Evolutionary conservation across 1,140 invertebrate genomes (phyloP).

Genomic region (Periplaneta americana): DNA sequence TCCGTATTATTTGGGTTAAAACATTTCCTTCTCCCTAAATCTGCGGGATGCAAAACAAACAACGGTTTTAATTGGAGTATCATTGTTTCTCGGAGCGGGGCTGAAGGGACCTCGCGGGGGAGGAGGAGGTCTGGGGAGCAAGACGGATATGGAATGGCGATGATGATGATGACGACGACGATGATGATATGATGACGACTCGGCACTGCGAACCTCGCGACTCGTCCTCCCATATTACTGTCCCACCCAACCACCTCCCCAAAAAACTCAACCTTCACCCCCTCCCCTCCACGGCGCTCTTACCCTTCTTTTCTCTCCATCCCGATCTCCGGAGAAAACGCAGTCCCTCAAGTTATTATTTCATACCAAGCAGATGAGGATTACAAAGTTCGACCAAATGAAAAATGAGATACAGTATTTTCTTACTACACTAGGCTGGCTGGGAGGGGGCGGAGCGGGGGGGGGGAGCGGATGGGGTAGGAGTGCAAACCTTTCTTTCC

Average conservation of each 20-base stretch:
- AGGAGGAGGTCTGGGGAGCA: not conserved
- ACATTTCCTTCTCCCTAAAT: not conserved
- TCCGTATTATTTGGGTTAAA: not conserved
- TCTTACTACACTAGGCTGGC: slow-evolving; percentile 14
- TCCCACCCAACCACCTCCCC: not conserved
- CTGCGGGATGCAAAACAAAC: slow-evolving; percentile 18
- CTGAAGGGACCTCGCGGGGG: not conserved
- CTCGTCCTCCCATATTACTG: not conserved
- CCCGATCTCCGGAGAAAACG: slow-evolving; percentile 11
- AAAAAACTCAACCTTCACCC: not conserved
- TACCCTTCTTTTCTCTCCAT: slow-evolving; percentile 2
- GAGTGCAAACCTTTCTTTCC: slow-evolving; percentile 20
- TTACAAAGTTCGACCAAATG: slow-evolving; percentile 23
- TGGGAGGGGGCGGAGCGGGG: not conserved
- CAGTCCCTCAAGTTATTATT: slow-evolving; percentile 22
- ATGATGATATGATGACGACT: not conserved
- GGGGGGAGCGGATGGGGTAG: not conserved
- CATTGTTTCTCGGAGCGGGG: slow-evolving; percentile 18
- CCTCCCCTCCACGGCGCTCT: not conserved
- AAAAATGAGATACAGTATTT: slow-evolving; percentile 23
- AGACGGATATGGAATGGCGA: not conserved
- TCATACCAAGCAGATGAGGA: slow-evolving; percentile 20
- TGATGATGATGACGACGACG: not conserved
- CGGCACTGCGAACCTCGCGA: not conserved
- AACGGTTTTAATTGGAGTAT: slow-evolving; percentile 22